Percentiles rank a stretch among this genome's conserved stretches.
Conservation (phyloP, 2,113 vertebrate species). For the Stigmatopora argus region DNA sequence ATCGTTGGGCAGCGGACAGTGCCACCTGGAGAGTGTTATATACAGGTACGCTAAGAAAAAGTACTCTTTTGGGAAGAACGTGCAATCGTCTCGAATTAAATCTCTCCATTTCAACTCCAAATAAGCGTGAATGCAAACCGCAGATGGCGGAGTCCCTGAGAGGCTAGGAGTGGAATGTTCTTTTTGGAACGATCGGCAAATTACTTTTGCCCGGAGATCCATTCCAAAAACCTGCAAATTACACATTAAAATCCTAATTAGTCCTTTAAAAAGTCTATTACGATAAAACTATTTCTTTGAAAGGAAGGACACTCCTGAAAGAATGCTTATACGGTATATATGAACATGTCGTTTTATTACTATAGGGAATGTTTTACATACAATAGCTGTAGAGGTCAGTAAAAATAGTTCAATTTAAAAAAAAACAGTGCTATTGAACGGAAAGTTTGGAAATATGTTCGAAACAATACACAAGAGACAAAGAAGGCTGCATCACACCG, state of each 20-base stretch:
- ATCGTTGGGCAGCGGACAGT: conserved; percentile 92
- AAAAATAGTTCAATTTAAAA: no score
- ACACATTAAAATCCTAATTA: neutral
- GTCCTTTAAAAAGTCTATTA: neutral
- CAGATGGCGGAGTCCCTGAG: neutral
- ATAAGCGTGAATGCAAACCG: neutral
- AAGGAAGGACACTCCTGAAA: neutral
- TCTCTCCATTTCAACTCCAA: neutral
- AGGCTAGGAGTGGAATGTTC: neutral
- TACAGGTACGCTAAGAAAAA: conserved; percentile 57
- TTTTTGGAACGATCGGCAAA: neutral
- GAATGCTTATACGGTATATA: neutral
- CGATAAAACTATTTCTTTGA: neutral
- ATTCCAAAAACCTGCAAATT: neutral
- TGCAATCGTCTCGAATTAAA: neutral
- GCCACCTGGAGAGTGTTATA: conserved; percentile 84
- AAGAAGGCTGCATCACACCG: no score
- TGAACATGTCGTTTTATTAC: neutral
- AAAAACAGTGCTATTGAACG: no score
- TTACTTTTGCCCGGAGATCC: neutral
- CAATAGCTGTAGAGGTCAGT: no score
- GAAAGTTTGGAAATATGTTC: no score
- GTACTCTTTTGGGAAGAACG: neutral
- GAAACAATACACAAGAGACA: no score
- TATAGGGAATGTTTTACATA: neutral